Conservation (phyloP, 2,113 vertebrate genomes). For the Chelonoidis abingdonii region DNA sequence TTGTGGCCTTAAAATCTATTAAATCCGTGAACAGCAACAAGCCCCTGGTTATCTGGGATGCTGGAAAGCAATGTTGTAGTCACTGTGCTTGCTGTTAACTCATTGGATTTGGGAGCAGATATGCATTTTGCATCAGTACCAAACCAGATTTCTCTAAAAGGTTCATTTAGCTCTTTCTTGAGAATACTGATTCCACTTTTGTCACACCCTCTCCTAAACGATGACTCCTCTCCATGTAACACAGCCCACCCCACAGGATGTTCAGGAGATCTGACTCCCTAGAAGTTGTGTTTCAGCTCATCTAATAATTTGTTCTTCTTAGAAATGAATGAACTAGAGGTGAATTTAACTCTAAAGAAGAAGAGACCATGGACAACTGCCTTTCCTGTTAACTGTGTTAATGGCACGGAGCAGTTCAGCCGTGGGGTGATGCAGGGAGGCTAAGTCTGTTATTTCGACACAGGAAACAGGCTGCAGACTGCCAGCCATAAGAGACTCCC, state of each 20-base stretch:
- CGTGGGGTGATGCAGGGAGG: background rate
- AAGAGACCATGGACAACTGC: background rate
- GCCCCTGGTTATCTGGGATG: background rate
- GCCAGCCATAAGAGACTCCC: background rate
- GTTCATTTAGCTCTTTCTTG: background rate
- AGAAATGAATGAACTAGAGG: background rate
- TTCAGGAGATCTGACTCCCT: background rate
- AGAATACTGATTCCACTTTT: background rate
- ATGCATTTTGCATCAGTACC: background rate
- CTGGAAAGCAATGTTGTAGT: background rate
- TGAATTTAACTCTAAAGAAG: background rate
- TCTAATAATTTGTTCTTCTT: background rate
- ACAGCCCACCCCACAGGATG: accelerated
- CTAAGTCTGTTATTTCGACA: background rate
- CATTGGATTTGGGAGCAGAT: background rate
- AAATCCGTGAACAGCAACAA: too few species aligned
- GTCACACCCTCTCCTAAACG: background rate
- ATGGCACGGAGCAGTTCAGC: background rate
- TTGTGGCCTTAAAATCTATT: background rate
- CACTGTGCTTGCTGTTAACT: background rate
- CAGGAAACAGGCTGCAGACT: background rate
- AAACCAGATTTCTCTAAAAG: accelerated
- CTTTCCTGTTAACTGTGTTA: background rate
- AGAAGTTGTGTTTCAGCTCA: background rate
- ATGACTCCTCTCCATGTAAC: background rate